phyloP scores from a whole-genome alignment of 2,797 vertebrate genomes.

The Molossus molossus region DNA sequence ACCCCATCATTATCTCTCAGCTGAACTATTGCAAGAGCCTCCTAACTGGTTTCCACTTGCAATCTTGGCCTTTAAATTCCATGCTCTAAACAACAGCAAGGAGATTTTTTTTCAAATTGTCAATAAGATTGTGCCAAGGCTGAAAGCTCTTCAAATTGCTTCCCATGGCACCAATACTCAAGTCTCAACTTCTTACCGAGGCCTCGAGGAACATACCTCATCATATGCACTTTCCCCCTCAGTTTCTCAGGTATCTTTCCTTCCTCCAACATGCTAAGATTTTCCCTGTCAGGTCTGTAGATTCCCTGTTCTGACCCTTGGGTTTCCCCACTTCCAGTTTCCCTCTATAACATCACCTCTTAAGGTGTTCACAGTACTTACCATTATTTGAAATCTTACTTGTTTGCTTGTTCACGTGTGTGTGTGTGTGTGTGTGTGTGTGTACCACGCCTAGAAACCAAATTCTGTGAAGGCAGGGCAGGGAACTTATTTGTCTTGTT shows the following conservation, averaged over 20 bases:
- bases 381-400: slow-evolving; percentile 30
- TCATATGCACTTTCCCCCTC: background rate
- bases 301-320: background rate
- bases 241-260: background rate
- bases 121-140: background rate
- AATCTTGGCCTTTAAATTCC: slow-evolving; percentile 9
- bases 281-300: background rate
- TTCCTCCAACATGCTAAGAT: background rate
- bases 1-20: background rate
- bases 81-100: slow-evolving; percentile 40
- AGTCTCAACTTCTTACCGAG: background rate
- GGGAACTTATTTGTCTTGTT: background rate
- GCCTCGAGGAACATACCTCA: slow-evolving; percentile 31
- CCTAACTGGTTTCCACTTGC: background rate
- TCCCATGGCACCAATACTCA: background rate
- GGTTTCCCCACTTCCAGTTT: background rate
- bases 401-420: background rate
- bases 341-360: background rate
- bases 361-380: background rate
- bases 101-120: slow-evolving; percentile 30
- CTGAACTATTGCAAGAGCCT: background rate
- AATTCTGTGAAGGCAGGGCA: slow-evolving; percentile 9
- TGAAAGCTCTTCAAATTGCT: slow-evolving; percentile 29
- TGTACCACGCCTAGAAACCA: background rate
- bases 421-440: background rate